Conservation (phyloP, 1,140 invertebrate genomes). For the Adelges cooleyi region DNA sequence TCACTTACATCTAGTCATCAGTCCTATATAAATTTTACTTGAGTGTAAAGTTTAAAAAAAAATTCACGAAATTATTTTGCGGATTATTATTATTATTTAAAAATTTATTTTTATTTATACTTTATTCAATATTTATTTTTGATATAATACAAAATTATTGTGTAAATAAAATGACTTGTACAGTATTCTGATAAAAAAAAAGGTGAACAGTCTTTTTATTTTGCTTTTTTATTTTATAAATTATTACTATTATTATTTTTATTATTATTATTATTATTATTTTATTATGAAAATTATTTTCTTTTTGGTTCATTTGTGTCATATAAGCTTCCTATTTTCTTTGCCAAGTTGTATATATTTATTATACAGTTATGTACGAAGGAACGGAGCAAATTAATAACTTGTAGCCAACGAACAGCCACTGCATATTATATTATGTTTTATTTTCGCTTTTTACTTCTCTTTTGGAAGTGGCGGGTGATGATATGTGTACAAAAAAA, state of each 20-base stretch:
- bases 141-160: constrained; percentile 25
- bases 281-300: constrained; percentile 9
- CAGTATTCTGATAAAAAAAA: constrained; percentile 28
- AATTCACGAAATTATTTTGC: constrained; percentile 22
- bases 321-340: constrained; percentile 24
- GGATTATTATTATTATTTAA: constrained; percentile 21
- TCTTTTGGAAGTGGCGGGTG: constrained; percentile 23
- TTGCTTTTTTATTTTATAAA: constrained; percentile 12
- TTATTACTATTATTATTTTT: constrained; percentile 6
- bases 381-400: constrained; percentile 19
- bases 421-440: constrained; percentile 6
- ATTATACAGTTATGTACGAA: constrained; percentile 6
- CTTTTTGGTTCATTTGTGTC: constrained; percentile 21
- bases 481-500: constrained; percentile 16
- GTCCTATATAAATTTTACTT: constrained; percentile 22
- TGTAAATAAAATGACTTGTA: constrained; percentile 29
- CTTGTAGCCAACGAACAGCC: constrained; percentile 14
- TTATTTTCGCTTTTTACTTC: constrained; percentile 22
- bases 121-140: constrained; percentile 27
- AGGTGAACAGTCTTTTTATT: constrained; percentile 29
- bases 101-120: constrained; percentile 27
- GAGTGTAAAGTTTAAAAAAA: constrained; percentile 5
- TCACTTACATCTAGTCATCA: constrained; percentile 26
- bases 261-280: constrained; percentile 1
- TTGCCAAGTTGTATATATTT: constrained; percentile 26